Percentiles rank a stretch among this genome's conserved stretches.
Evolutionary conservation across 1,140 invertebrate species (phyloP).

Genomic region (Aricia agestis): DNA sequence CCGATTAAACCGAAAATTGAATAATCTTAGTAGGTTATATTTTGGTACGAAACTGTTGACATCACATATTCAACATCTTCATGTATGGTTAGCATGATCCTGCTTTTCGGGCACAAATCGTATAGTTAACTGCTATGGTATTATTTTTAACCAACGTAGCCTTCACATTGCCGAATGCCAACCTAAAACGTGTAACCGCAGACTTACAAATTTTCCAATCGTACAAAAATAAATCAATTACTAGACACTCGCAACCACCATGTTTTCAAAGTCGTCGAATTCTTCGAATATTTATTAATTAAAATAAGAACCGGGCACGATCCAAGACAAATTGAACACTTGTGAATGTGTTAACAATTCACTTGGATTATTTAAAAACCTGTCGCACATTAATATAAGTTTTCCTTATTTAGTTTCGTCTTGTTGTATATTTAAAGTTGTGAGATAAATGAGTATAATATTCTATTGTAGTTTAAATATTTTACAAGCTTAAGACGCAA

Average conservation of each 20-base stretch:
- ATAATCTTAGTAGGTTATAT: too few relatives aligned
- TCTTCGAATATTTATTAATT: neutral
- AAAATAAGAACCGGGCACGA: neutral
- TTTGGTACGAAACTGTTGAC: too few relatives aligned
- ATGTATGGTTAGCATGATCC: too few relatives aligned
- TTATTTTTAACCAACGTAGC: too few relatives aligned
- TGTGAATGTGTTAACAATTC: neutral
- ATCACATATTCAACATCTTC: too few relatives aligned
- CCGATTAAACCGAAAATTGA: too few relatives aligned
- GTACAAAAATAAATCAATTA: neutral
- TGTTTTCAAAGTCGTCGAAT: conserved; percentile 11
- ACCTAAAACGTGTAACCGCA: too few relatives aligned
- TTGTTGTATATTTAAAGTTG: neutral
- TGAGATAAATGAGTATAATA: neutral
- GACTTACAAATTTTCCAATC: too few relatives aligned
- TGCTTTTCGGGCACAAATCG: too few relatives aligned
- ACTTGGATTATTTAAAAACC: neutral
- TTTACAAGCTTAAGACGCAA: too few relatives aligned
- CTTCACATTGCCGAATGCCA: too few relatives aligned
- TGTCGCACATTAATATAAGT: neutral
- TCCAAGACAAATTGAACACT: neutral
- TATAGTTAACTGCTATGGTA: too few relatives aligned
- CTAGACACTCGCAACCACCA: neutral
- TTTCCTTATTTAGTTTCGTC: neutral
- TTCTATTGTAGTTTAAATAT: neutral